A percentile compares a stretch with the other conserved stretches of the same genome.
phyloP scores from a whole-genome alignment of 2,888 invertebrate genomes.

The Zygogramma bicolorata region DNA sequence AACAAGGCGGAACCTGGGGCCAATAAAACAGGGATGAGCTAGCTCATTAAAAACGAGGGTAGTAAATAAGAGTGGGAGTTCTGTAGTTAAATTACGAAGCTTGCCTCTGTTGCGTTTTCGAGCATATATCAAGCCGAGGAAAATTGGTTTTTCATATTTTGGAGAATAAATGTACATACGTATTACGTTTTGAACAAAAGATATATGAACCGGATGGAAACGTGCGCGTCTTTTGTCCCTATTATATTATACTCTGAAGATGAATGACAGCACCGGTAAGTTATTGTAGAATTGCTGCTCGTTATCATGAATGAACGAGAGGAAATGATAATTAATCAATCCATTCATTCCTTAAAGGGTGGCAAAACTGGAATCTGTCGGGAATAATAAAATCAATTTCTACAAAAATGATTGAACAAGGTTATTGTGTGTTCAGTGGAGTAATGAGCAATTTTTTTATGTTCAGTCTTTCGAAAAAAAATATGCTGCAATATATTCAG shows the following conservation, averaged over 20 bases:
- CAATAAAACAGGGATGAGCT: slow-evolving; percentile 34
- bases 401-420: no score
- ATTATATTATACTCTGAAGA: background rate
- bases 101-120: slow-evolving; percentile 32
- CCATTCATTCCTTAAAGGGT: background rate
- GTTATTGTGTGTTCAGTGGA: no score
- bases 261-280: background rate
- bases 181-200: slow-evolving; percentile 27
- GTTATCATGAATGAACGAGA: background rate
- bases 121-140: slow-evolving; percentile 35
- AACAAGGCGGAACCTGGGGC: slow-evolving; percentile 34
- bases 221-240: background rate
- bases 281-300: background rate
- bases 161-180: slow-evolving; percentile 25
- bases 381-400: background rate
- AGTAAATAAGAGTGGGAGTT: slow-evolving; percentile 33
- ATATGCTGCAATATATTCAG: no score
- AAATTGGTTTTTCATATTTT: slow-evolving; percentile 40
- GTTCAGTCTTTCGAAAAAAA: no score
- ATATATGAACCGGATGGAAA: slow-evolving; percentile 21
- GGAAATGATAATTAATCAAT: background rate
- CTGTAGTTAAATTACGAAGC: slow-evolving; percentile 38
- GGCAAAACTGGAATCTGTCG: background rate
- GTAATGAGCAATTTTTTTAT: no score
- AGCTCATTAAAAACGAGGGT: slow-evolving; percentile 35